phyloP scores from a whole-genome alignment of 2,113 vertebrate genomes.

The Carettochelys insculpta region DNA sequence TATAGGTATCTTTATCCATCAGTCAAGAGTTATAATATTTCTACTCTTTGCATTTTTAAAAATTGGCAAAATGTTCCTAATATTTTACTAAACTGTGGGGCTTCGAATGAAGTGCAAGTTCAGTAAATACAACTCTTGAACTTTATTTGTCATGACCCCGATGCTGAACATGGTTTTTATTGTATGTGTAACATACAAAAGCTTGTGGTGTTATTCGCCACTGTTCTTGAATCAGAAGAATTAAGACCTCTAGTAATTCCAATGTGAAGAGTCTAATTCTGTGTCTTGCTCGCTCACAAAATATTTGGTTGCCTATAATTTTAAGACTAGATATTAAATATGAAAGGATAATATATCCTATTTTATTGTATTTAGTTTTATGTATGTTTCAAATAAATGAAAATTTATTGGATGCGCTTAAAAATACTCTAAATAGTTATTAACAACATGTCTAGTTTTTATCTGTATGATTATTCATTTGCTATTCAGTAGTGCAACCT shows the following conservation, averaged over 20 bases:
- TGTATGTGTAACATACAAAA: rapidly evolving
- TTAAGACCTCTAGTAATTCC: background rate
- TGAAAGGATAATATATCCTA: background rate
- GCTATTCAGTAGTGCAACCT: background rate
- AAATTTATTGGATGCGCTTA: background rate
- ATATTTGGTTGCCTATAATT: background rate
- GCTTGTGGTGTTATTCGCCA: no score
- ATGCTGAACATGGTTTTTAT: background rate
- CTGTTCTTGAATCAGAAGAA: background rate
- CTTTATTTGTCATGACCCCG: background rate
- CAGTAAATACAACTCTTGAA: background rate
- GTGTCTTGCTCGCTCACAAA: background rate
- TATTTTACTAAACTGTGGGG: background rate
- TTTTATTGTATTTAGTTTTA: background rate
- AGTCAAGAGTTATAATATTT: background rate
- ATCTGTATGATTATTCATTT: background rate
- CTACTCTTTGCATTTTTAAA: background rate
- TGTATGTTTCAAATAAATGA: background rate
- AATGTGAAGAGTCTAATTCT: background rate
- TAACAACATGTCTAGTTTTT: background rate
- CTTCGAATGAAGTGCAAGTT: background rate
- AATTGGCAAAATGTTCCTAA: background rate
- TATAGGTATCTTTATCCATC: background rate
- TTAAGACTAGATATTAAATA: background rate
- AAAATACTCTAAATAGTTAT: background rate